phyloP scores from a whole-genome alignment of 1,140 invertebrate genomes.

The Vanessa tameamea region DNA sequence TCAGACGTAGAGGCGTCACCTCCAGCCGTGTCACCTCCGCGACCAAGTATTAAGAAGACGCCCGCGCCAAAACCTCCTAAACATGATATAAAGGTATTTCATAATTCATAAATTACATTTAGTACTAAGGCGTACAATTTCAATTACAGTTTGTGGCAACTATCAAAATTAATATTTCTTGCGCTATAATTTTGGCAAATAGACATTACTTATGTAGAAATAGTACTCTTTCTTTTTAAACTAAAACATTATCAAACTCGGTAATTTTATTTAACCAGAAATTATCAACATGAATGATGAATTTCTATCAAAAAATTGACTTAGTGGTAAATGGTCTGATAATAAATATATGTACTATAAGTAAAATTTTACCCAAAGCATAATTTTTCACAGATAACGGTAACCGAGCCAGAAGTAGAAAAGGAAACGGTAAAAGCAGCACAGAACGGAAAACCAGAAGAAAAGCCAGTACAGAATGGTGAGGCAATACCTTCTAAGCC shows the following conservation, averaged over 20 bases:
- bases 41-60: constrained; percentile 46
- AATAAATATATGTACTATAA: not conserved
- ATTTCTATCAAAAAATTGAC: too few species aligned
- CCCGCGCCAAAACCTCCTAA: constrained; percentile 54
- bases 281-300: too few species aligned
- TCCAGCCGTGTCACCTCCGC: constrained; percentile 48
- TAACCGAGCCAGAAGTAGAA: constrained; percentile 58
- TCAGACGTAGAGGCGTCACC: constrained; percentile 63
- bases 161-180: too few species aligned
- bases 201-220: too few species aligned
- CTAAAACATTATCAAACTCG: too few species aligned
- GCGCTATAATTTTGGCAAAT: too few species aligned
- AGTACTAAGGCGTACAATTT: too few species aligned
- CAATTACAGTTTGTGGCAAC: too few species aligned
- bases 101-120: not conserved
- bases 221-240: too few species aligned
- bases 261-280: too few species aligned
- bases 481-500: constrained; percentile 53
- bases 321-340: too few species aligned
- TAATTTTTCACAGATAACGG: constrained; percentile 60
- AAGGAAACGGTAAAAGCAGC: constrained; percentile 46
- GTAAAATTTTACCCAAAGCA: not conserved
- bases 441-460: constrained; percentile 16
- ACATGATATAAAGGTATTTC: constrained; percentile 65
- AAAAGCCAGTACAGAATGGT: constrained; percentile 47